Base-by-base conservation (phyloP, 1,140 invertebrate genomes). In the Bombus ignitus region DNA sequence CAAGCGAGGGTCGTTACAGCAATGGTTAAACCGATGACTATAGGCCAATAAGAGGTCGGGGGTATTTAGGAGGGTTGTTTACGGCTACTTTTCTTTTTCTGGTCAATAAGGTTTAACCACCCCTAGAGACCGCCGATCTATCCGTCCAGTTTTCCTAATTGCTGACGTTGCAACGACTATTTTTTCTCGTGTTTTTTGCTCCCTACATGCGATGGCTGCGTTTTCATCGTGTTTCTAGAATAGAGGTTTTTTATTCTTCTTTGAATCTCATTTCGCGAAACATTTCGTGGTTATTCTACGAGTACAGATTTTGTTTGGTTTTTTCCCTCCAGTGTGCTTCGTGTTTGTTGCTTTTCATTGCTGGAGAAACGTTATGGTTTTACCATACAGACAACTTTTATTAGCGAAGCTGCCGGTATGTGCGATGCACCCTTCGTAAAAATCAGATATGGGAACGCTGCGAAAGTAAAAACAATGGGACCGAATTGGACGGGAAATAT, bases 1-100 rank as follows among this genome's bases (percentile, higher is more conserved):
- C 93, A 94, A 94, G 87, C 88, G 81, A 88, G 89, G 91, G 90
- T 93, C 92, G 92, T 94, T 94, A 94, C 91, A 93, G 92, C 89
- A 90, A 92, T 90, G 93, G 90, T 94, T 94, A 92, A 93, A 94
- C 88, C 87, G 87, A 92, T 92, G 92, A 94, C 90, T 89, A 87
- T 89, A 92, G 90, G 91, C 84, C 84, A 87, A 79, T 78, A 65
- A 89, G 89, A 87, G 88, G 89, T 72, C 80, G 82, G 84, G 91
- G 85, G 89, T 94, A 93, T 95, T 94, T 94, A 92, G 91, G 92
- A 93, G 91, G 92, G 91, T 94, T 95, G 93, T 94, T 95, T 95
- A 94, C 93, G 91, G 90, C 92, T 92, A 90, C 87, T 92, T 88
- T 91, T 91, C 89, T 87, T 78, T 90, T 80, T 89, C 81, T 81